Evolutionary conservation across 2,888 invertebrate species (phyloP), one percentile per base, ranked within the genome.

Genomic region (Sinopyrophorus schimmeli): DNA sequence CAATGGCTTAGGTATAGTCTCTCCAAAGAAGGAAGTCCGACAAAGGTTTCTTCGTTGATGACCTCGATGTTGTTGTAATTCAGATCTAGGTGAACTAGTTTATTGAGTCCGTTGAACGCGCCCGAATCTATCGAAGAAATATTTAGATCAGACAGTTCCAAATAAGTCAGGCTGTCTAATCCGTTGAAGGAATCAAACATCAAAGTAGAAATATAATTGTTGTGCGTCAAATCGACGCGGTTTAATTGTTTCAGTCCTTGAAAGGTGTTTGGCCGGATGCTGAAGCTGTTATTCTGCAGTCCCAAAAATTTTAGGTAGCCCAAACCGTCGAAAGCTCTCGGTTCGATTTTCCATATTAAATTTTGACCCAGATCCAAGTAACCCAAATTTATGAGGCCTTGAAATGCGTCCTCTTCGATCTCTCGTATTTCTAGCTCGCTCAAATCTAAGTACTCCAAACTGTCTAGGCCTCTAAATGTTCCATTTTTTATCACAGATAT

Each of bases 1-100:
- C 11, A n/a, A 24, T 41, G 20, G n/a, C 16, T 41, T 12, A 47
- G 14, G 16, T 47, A 28, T n/a, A 41, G 34, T 16, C 16, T 35
- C 2, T 27, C 20, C 10, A 47, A 18, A 11, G 32, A 32, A 5
- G 28, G n/a, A 26, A 37, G 12, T 11, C 39, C 15, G 11, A 15
- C 11, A 39, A 32, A 32, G 6, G 7, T 5, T 5, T 17, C 30
- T 14, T 30, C 27, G 4, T 24, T 12, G 12, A 49, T 26, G n/a
- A 9, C 20, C 14, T 32, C 11, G 17, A 44, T 28, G 7, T 30
- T 26, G 24, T 49, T 49, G 6, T 20, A n/a, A 15, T 39, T 38
- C 5, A 32, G 14, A 17, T 49, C 28, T 24, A 44, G 11, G 4
- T 5, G 3, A 3, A 3, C n/a, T 15, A 32, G 10, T n/a, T 10